These are phyloP conservation scores for Aptenodytes patagonicus DNA, from an alignment of 2,113 vertebrate genomes.

Conservation along the genomic window DNA sequence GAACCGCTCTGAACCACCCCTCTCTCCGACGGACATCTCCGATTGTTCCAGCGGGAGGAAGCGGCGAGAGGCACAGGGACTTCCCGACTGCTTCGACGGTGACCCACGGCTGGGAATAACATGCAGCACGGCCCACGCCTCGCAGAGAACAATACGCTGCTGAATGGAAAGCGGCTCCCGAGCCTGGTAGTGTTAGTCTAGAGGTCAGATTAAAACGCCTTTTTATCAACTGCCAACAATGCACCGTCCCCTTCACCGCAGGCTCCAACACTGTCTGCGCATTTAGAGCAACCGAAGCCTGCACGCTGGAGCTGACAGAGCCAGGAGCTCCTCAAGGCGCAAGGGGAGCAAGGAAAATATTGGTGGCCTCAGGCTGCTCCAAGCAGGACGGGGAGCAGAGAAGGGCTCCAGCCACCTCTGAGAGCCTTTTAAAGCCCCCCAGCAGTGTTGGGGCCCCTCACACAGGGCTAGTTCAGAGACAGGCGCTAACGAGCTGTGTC, in stretches of 20 bases:
- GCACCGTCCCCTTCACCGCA: not conserved
- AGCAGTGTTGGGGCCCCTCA: not conserved
- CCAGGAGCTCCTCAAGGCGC: accelerated
- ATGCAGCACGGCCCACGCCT: not conserved
- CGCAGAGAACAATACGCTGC: not conserved
- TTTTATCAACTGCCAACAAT: not conserved
- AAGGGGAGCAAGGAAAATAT: not conserved
- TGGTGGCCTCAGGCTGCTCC: not conserved
- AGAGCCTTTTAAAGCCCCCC: not conserved
- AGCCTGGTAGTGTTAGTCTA: not conserved
- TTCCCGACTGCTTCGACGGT: not conserved
- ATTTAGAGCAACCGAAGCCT: accelerated
- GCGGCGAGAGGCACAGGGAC: not conserved
- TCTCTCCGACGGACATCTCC: not conserved
- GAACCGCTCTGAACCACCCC: not conserved
- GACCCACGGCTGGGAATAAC: not conserved
- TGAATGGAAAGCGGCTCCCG: not conserved
- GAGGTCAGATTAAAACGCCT: not conserved
- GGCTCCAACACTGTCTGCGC: not conserved
- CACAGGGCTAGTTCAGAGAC: accelerated
- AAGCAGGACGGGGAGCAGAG: not conserved
- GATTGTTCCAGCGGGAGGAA: constrained; percentile 2
- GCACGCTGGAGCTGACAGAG: not conserved
- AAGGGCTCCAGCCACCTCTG: not conserved
- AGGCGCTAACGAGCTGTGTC: accelerated